These are phyloP conservation scores for Campaea margaritaria DNA, from an alignment of 2,888 invertebrate species.

Conservation along the genomic window DNA sequence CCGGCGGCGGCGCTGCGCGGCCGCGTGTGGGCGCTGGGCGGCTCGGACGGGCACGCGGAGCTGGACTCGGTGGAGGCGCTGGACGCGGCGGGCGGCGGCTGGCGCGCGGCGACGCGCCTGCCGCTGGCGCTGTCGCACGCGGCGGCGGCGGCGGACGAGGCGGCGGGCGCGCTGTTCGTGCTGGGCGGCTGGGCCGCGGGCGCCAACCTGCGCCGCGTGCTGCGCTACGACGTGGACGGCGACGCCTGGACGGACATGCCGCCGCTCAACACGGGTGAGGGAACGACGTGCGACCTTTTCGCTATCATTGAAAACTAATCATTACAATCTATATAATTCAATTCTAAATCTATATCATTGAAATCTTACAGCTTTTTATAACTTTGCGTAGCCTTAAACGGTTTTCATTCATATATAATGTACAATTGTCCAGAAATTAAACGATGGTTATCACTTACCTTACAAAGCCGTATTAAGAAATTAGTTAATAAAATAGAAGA, in stretches of 20 bases:
- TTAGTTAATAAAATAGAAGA: too few relatives aligned
- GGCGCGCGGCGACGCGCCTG: slow-evolving; percentile 50
- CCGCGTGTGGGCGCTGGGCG: slow-evolving; percentile 91
- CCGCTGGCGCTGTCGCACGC: slow-evolving; percentile 88
- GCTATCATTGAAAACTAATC: too few relatives aligned
- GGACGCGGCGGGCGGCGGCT: slow-evolving; percentile 84
- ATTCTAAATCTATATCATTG: too few relatives aligned
- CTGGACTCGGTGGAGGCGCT: slow-evolving; percentile 85
- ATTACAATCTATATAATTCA: too few relatives aligned
- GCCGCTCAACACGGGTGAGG: slow-evolving; percentile 86
- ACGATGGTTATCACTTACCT: too few relatives aligned
- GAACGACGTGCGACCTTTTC: slow-evolving; percentile 28
- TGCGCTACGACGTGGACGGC: slow-evolving; percentile 87
- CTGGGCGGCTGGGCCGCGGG: slow-evolving; percentile 88
- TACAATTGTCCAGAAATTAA: too few relatives aligned
- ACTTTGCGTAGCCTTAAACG: too few relatives aligned
- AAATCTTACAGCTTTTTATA: too few relatives aligned
- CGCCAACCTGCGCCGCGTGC: slow-evolving; percentile 88
- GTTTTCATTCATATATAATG: too few relatives aligned
- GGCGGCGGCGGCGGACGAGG: slow-evolving; percentile 88
- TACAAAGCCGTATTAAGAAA: too few relatives aligned
- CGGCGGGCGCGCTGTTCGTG: slow-evolving; percentile 73
- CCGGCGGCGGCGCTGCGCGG: slow-evolving; percentile 88
- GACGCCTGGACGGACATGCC: slow-evolving; percentile 89
- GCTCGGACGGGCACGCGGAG: slow-evolving; percentile 93